Percentiles rank a stretch among this genome's conserved stretches.
phyloP scores from a whole-genome alignment of 53 echinoderm and acorn worm species.

The Crossaster papposus region DNA sequence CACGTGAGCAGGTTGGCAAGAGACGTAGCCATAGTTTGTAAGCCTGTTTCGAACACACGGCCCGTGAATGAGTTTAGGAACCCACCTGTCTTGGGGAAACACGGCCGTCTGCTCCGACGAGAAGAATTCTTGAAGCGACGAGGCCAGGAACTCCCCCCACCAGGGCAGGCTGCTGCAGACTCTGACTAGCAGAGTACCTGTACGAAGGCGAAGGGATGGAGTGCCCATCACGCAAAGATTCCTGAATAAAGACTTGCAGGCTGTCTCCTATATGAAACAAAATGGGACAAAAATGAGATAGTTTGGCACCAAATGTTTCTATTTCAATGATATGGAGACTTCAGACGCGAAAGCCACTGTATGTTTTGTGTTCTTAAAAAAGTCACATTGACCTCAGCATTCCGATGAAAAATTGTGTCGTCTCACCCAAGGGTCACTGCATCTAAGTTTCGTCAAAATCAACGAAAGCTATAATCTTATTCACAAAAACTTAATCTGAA shows the following conservation, averaged over 20 bases:
- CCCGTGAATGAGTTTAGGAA: too few relatives aligned
- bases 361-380: too few relatives aligned
- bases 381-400: too few relatives aligned
- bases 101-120: conserved; percentile 74
- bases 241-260: conserved; percentile 91
- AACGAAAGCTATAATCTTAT: too few relatives aligned
- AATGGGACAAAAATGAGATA: not conserved
- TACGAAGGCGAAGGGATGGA: conserved; percentile 74
- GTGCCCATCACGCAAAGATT: conserved; percentile 95
- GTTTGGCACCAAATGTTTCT: not conserved
- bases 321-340: not conserved
- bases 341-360: too few relatives aligned
- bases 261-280: conserved; percentile 38
- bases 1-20: too few relatives aligned
- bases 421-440: too few relatives aligned
- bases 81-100: conserved; percentile 94
- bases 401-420: too few relatives aligned
- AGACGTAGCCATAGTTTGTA: too few relatives aligned
- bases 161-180: conserved; percentile 84
- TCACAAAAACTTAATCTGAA: too few relatives aligned
- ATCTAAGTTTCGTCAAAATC: too few relatives aligned
- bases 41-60: too few relatives aligned
- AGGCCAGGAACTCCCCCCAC: conserved; percentile 99
- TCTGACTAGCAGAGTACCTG: conserved; percentile 81
- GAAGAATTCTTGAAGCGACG: conserved; percentile 93